Evolutionary conservation across 1,140 invertebrate species (phyloP), one percentile per base, ranked within the genome.

Genomic region (Drosophila santomea): DNA sequence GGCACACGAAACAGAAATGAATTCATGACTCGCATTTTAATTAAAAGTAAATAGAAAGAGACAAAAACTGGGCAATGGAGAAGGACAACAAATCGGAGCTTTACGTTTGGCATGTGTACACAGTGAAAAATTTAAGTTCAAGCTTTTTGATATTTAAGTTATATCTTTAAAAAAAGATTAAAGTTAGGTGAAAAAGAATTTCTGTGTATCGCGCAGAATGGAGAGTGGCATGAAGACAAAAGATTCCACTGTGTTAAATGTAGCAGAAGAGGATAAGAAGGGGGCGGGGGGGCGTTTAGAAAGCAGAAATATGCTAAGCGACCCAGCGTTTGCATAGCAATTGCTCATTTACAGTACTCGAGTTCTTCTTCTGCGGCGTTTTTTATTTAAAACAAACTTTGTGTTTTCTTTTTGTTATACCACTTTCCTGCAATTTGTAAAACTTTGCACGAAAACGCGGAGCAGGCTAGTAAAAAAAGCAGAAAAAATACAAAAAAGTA

Each of bases 1-100:
- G 52, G 58, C 56, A 20, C 55, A 47, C 41, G 7, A 25, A 48
- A 56, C 59, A 74, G 73, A 68, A 75, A 66, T 68, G 74, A 67
- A 36, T 78, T 54, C 84, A 78, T 89, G 85, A 84, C 80, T 89
- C 84, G 85, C 84, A 89, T 89, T 89, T 89, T 89, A 89, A 89
- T 89, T 89, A 90, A 89, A 89, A 89, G 80, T 64, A 89, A 89
- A 89, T 84, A 88, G 75, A 81, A 59, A 67, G 56, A 72, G 54
- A 15, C 43, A 59, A 44, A 43, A 50, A 63, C 41, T 60, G 36
- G 61, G 54, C 25, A 48, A 25, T 23, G 41, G 38, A 44, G 23
- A 28, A 41, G 60, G 23, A 39, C 55, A 17, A 20, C 12, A 47
- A 23, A 32, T 4, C 32, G 6, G 4, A 43, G 36, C 62, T 67